phyloP scores from a whole-genome alignment of 2,888 invertebrate genomes.

The Drosophila siamana region DNA sequence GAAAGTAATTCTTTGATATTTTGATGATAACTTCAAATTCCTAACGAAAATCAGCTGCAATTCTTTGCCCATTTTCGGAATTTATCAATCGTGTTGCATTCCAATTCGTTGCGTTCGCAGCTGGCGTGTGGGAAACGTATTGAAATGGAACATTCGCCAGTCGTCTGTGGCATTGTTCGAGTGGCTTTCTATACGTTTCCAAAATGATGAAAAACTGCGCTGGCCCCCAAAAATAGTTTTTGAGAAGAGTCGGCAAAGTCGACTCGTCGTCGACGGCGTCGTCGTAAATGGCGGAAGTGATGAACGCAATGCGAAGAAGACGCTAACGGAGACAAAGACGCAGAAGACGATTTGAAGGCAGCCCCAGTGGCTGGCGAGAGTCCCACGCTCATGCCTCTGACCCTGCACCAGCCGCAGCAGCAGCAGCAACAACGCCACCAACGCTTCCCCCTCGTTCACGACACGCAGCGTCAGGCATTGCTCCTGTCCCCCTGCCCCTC shows the following conservation, averaged over 20 bases:
- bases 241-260: constrained; percentile 50
- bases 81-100: neutral
- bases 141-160: constrained; percentile 35
- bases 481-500: constrained; percentile 3
- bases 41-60: no score
- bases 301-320: constrained; percentile 54
- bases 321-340: constrained; percentile 20
- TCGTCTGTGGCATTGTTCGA: constrained; percentile 38
- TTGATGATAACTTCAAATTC: no score
- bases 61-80: no score
- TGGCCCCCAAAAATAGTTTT: constrained; percentile 70
- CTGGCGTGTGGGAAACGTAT: constrained; percentile 21
- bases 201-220: constrained; percentile 41
- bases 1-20: no score
- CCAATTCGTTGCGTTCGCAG: neutral
- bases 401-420: constrained; percentile 19
- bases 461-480: constrained; percentile 3
- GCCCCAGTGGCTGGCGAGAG: constrained; percentile 33
- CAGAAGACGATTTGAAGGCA: constrained; percentile 28
- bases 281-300: constrained; percentile 75
- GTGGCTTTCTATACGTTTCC: constrained; percentile 28
- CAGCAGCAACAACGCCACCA: neutral
- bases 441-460: constrained; percentile 1
- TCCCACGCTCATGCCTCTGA: constrained; percentile 60
- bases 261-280: no score